Evolutionary conservation across 2,113 vertebrate species (phyloP), one percentile per base, ranked within the genome.

Genomic region (Ctenodactylus gundi): DNA sequence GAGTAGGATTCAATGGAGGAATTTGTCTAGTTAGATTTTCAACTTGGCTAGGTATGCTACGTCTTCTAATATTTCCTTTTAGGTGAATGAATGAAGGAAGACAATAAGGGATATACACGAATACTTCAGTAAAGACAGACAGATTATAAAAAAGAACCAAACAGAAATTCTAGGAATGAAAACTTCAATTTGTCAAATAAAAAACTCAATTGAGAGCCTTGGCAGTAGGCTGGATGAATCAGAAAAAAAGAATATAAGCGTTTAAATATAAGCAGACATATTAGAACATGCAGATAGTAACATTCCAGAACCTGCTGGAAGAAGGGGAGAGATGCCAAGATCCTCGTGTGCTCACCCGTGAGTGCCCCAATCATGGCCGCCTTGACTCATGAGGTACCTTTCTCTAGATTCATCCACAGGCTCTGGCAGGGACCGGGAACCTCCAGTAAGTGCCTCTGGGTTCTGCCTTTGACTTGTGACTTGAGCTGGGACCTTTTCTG

Each of bases 401-500:
- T 62, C 29, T 41, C 75, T 25, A 21, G 29, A 51, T 41, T 76
- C 67, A 85, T 31, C 36, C 12, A 13, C 2, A 0, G 49, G 27
- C 25, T 44, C 11, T 7, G 18, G 2, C 12, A 13, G 44, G 23
- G 31, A 21, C 4, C 14, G 4, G 20, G 14, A 0, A 7, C 11
- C 4, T 58, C 41, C 9, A 17, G 18, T 5, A 29, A 17, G 8
- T 18, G 17, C 75, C 58, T 86, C 75, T 60, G 44, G 55, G 25
- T 41, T 29, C 41, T 89, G 21, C 25, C 36, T 65, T 36, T 29
- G 64, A 27, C 44, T 34, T 49, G 23, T n/a, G 39, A n/a, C 21
- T 67, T 17, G 46, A 11, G 18, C 7, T 15, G 20, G 41, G 46
- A 34, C 64, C 15, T 5, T 20, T 84, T 85, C 64, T 67, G 68